Percentiles rank a stretch among this genome's conserved stretches.
These are phyloP conservation scores for Nixonia krombeini DNA, from an alignment of 1,140 invertebrate genomes.

Conservation along the genomic window DNA sequence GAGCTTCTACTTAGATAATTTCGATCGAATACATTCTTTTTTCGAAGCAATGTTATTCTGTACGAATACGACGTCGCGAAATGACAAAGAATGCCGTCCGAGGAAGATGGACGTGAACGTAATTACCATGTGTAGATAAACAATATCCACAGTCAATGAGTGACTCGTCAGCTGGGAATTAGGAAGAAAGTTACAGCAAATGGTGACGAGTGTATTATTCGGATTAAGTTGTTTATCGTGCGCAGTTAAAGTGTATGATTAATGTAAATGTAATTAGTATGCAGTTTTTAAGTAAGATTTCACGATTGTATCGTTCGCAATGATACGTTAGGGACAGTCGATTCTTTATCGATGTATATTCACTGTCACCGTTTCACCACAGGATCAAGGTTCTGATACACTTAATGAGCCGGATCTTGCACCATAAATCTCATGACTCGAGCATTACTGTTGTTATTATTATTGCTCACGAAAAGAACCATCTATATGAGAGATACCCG, in stretches of 20 bases:
- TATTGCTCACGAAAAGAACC: background rate
- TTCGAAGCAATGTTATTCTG: too few species aligned
- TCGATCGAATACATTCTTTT: too few species aligned
- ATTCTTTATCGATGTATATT: constrained; percentile 14
- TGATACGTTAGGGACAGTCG: constrained; percentile 10
- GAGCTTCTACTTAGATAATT: too few species aligned
- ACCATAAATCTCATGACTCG: constrained; percentile 6
- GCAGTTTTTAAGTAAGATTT: background rate
- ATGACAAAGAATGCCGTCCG: too few species aligned
- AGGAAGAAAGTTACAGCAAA: too few species aligned
- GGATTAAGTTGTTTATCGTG: background rate
- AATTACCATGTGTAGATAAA: too few species aligned
- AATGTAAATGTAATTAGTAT: background rate
- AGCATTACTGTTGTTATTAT: background rate
- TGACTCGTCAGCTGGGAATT: too few species aligned
- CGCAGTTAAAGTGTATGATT: constrained; percentile 1
- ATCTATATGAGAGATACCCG: too few species aligned
- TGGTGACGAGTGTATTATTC: background rate
- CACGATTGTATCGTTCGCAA: constrained; percentile 1
- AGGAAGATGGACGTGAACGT: too few species aligned
- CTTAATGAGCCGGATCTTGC: constrained; percentile 22
- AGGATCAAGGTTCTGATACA: constrained; percentile 14
- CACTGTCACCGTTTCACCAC: constrained; percentile 10
- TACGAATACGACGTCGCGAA: too few species aligned
- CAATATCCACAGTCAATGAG: too few species aligned